These are phyloP conservation scores for Grammomys dolichurus DNA, from an alignment of 2,113 vertebrate species.

Conservation along the genomic window DNA sequence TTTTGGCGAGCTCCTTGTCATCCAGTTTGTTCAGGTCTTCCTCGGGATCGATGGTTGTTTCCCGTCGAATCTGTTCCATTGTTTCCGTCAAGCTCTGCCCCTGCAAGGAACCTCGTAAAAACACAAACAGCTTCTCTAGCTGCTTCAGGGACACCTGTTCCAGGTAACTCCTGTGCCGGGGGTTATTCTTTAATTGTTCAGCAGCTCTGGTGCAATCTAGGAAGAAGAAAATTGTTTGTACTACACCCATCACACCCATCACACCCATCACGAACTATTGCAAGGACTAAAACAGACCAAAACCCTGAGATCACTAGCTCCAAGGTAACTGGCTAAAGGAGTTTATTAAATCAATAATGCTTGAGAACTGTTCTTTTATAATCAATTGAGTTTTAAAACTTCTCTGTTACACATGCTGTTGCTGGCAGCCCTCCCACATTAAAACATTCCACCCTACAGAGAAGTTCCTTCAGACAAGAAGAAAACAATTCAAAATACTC, in stretches of 20 bases:
- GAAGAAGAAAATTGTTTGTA: neutral
- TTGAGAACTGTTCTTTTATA: conserved; percentile 42
- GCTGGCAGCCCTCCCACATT: neutral
- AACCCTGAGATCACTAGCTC: neutral
- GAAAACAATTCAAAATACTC: neutral
- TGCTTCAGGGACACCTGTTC: conserved; percentile 90
- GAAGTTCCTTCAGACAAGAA: neutral
- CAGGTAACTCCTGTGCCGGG: conserved; percentile 92
- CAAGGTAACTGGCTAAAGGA: neutral
- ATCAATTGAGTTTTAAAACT: neutral
- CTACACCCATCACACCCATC: neutral
- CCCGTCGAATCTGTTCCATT: conserved; percentile 87
- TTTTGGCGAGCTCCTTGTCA: conserved; percentile 91
- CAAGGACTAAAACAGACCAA: neutral
- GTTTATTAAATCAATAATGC: conserved; percentile 44
- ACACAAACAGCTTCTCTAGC: conserved; percentile 90
- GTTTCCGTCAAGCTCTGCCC: conserved; percentile 89
- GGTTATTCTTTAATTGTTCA: conserved; percentile 93
- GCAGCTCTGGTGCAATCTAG: conserved; percentile 93
- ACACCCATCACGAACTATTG: neutral
- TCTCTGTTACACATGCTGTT: no score
- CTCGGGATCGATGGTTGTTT: conserved; percentile 89
- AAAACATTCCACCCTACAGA: neutral
- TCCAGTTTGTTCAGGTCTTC: conserved; percentile 97
- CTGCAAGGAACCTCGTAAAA: conserved; percentile 90